Percentiles rank a stretch among this genome's conserved stretches.
Evolutionary conservation across 2,113 vertebrate species (phyloP).

Genomic region (Sapajus apella): DNA sequence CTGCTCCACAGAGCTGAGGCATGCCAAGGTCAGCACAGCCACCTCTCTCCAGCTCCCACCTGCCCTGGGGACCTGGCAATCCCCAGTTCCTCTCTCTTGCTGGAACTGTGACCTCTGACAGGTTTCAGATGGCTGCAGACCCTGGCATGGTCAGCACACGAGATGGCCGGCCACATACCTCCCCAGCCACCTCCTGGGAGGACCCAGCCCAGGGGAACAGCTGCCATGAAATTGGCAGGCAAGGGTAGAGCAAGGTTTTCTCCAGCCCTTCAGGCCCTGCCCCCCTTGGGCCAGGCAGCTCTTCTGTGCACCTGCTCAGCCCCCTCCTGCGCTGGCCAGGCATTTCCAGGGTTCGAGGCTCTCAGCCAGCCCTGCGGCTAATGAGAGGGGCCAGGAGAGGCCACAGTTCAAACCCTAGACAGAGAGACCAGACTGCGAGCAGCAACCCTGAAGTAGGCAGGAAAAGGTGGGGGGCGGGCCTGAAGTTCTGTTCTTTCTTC

Average conservation of each 20-base stretch:
- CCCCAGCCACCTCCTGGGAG: not conserved
- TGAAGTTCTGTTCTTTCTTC: not conserved
- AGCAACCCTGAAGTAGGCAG: constrained; percentile 8
- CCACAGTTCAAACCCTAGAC: constrained; percentile 49
- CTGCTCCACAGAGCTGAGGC: not conserved
- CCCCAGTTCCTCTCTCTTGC: not conserved
- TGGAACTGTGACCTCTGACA: not conserved
- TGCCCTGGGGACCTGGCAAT: not conserved
- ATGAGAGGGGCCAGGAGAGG: constrained; percentile 52
- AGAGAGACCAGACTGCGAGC: constrained; percentile 52
- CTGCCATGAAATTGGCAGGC: not conserved
- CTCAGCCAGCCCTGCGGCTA: constrained; percentile 43
- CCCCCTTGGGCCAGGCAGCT: not conserved
- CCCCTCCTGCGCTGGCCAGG: not conserved
- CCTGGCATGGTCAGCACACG: not conserved
- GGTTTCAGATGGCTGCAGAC: not conserved
- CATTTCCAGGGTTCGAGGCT: not conserved
- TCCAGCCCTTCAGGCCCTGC: not conserved
- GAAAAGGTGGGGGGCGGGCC: not conserved
- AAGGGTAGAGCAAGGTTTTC: not conserved
- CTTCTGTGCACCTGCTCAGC: not conserved
- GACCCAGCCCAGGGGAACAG: not conserved
- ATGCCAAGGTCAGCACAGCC: not conserved
- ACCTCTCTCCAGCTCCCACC: not conserved
- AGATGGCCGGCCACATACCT: not conserved